These are phyloP conservation scores for Microplitis manilae DNA, from an alignment of 2,888 invertebrate genomes.

Conservation along the genomic window DNA sequence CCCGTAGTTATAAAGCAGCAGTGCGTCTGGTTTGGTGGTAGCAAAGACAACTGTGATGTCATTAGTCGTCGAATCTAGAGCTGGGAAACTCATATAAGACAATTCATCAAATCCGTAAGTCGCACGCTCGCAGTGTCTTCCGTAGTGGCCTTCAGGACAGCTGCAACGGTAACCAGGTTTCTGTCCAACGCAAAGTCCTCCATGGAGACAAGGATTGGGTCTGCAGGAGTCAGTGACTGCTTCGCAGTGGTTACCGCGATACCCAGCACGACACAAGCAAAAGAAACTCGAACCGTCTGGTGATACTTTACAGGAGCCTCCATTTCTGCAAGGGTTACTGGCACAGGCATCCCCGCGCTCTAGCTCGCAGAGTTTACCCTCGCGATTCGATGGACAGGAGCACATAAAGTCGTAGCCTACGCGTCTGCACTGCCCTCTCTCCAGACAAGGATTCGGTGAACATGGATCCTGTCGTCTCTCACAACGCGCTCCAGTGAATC, in stretches of 20 bases:
- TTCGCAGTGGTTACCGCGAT: conserved; percentile 92
- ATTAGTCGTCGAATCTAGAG: conserved; percentile 90
- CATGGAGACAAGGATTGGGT: conserved; percentile 93
- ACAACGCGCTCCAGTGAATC: conserved; percentile 87
- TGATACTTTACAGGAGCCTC: conserved; percentile 92
- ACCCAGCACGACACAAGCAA: conserved; percentile 92
- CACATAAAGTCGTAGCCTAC: conserved; percentile 90
- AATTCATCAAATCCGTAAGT: conserved; percentile 91
- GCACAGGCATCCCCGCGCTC: conserved; percentile 89
- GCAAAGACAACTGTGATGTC: conserved; percentile 93
- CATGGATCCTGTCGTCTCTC: conserved; percentile 93
- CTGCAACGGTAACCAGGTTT: conserved; percentile 82
- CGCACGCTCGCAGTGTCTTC: conserved; percentile 91
- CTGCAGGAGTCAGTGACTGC: conserved; percentile 90
- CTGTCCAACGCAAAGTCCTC: conserved; percentile 90
- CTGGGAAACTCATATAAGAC: conserved; percentile 91
- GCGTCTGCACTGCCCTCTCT: conserved; percentile 86
- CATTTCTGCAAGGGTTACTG: conserved; percentile 90
- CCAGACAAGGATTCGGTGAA: conserved; percentile 88
- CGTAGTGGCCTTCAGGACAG: conserved; percentile 91
- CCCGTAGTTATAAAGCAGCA: conserved; percentile 94
- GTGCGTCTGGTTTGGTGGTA: conserved; percentile 87
- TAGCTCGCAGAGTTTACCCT: conserved; percentile 88
- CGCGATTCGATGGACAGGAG: conserved; percentile 82
- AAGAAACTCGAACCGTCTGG: conserved; percentile 91